Base-by-base conservation (phyloP, 2,888 invertebrate genomes). In the Esperia sulphurella region DNA sequence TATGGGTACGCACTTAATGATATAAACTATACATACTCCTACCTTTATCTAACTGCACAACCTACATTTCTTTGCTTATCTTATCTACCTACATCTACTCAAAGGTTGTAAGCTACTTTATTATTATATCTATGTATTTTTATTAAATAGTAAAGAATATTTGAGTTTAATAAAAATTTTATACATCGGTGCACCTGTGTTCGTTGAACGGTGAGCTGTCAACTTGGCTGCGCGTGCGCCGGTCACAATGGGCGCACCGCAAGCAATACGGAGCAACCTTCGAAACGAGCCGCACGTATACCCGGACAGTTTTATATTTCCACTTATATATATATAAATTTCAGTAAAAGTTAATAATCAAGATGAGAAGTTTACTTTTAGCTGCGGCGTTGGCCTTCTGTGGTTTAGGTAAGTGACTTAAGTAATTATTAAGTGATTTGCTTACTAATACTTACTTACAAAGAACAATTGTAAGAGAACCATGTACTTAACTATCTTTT, bases 191-290 rank as follows among this genome's bases (percentile, higher is more conserved):
- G 68, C 68, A 66, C 55, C 55, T 54, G 55, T 53, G 62, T 68
- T 58, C 49, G 52, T 57, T 66, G 76, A 54, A 57, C 58, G 65
- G 53, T 56, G 56, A 63, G 57, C 69, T 70, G 63, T 58, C n/a
- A 59, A 64, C 21, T 21, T 21, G 59, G 64, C 59, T 68, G 64
- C 63, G 70, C 67, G 53, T 53, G 68, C 67, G 71, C 69, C 54
- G 58, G 60, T 59, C 59, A 75, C 78, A 73, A 72, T 71, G 63
- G 63, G 58, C 63, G 57, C 51, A 63, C n/a, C 55, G 59, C 69
- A 58, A 67, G 68, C 87, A 88, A 87, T 85, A 80, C 82, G 59
- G 63, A 71, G 59, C 81, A 79, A 80, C 80, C 82, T 82, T 76
- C 75, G 79, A 59, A 65, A 68, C 72, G 75, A 77, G 73, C 56